Percentiles rank a stretch among this genome's conserved stretches.
These are phyloP conservation scores for Physella acuta DNA, from an alignment of 1,140 invertebrate genomes.

Conservation along the genomic window DNA sequence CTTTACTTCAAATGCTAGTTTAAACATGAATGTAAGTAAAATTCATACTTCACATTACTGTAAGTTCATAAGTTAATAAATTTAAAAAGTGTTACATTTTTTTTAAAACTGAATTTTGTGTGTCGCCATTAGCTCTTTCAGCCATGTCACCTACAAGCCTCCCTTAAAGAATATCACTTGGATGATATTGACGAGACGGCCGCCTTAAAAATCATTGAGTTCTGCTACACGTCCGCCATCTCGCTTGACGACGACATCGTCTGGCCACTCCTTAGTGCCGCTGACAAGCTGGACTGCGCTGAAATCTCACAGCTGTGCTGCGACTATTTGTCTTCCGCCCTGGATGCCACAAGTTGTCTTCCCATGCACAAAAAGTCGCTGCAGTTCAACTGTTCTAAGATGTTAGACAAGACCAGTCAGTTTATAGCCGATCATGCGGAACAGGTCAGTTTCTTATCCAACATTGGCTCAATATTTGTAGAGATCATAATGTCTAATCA, in stretches of 20 bases:
- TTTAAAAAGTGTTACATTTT: too few species aligned
- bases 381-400: slow-evolving; percentile 21
- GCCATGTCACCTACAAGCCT: too few species aligned
- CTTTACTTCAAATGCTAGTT: too few species aligned
- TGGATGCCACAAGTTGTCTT: slow-evolving; percentile 36
- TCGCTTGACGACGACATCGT: slow-evolving; percentile 39
- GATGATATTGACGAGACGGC: slow-evolving; percentile 32
- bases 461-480: too few species aligned
- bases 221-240: slow-evolving; percentile 46
- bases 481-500: too few species aligned
- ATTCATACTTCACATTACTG: too few species aligned
- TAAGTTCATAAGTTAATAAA: too few species aligned
- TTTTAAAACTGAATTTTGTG: too few species aligned
- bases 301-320: slow-evolving; percentile 41
- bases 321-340: slow-evolving; percentile 34
- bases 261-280: slow-evolving; percentile 38
- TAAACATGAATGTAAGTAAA: too few species aligned
- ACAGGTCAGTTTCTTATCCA: slow-evolving; percentile 40
- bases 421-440: slow-evolving; percentile 38
- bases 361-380: slow-evolving; percentile 29
- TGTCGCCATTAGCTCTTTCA: too few species aligned
- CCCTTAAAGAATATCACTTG: slow-evolving; percentile 34
- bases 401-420: slow-evolving; percentile 30
- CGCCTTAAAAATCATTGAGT: slow-evolving; percentile 39
- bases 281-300: slow-evolving; percentile 34